phyloP scores from a whole-genome alignment of 2,888 invertebrate genomes.

The Sepiola atlantica region DNA sequence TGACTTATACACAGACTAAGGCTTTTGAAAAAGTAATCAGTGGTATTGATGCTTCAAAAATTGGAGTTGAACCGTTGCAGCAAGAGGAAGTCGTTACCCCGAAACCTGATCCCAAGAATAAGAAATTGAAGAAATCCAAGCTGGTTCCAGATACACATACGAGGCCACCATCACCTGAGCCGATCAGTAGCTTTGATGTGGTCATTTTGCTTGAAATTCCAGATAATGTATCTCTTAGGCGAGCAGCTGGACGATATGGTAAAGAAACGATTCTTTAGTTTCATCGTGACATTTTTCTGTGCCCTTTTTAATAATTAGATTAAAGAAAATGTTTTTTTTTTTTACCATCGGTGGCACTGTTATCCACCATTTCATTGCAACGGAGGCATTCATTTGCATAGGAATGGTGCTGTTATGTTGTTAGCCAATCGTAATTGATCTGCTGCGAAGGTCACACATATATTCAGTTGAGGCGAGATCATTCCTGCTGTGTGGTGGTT shows the following conservation, averaged over 20 bases:
- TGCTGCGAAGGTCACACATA: too few relatives aligned
- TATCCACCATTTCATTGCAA: too few relatives aligned
- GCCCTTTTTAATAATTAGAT: too few relatives aligned
- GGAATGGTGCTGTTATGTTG: too few relatives aligned
- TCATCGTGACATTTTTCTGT: neutral
- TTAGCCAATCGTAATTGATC: too few relatives aligned
- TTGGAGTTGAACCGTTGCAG: neutral
- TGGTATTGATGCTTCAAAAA: conserved; percentile 65
- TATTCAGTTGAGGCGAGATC: too few relatives aligned
- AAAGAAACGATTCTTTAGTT: conserved; percentile 51
- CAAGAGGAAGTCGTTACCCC: neutral
- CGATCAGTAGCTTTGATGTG: conserved; percentile 72
- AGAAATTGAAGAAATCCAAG: conserved; percentile 60
- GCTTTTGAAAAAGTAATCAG: conserved; percentile 73
- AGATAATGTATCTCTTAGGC: conserved; percentile 70
- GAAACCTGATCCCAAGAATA: conserved; percentile 45
- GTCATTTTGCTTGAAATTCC: conserved; percentile 71
- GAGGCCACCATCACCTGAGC: conserved; percentile 65
- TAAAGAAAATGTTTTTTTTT: too few relatives aligned
- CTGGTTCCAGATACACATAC: conserved; percentile 72
- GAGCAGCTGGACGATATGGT: conserved; percentile 72
- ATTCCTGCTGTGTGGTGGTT: too few relatives aligned
- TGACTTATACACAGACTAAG: conserved; percentile 73
- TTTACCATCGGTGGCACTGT: too few relatives aligned
- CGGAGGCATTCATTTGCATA: too few relatives aligned